Base-by-base conservation (phyloP, 2,113 vertebrate species). In the Heterotilapia buettikoferi region DNA sequence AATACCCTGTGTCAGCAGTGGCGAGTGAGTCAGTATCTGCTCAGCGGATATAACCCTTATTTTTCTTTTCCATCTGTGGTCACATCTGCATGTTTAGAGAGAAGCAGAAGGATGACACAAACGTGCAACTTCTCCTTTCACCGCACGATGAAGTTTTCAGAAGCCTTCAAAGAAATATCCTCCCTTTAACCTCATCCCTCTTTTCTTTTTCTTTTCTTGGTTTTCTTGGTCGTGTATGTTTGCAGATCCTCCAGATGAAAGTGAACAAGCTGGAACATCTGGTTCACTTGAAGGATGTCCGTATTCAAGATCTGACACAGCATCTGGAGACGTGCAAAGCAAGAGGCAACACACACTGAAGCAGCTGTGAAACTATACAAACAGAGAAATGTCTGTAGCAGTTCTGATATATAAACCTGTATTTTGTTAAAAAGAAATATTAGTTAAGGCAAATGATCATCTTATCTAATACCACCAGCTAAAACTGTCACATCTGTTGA, bases 201-300 rank as follows among this genome's bases (percentile, higher is more conserved):
- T 57, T 73, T 47, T 66, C 18, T 66, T 38, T 66, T 38, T 66
- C 31, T 66, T 66, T 87, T 45, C 50, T n/a, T 82, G 54, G 7
- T 66, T 66, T 87, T 45, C 40, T n/a, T 82, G 47, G 10, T 54
- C 56, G 24, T 68, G 52, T 61, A 52, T 78, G 73, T 52, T 43
- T 84, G 59, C 81, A 97, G 97, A 95, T 97, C 90, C 76, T 97
- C 85, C 96, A 97, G 88, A 95, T 96, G 89, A 97, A 98, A 84
- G 96, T 97, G 54, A 92, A 68, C 89, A 92, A 92, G 84, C 91
- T 97, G 68, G 97, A 97, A 88, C 95, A 94, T 36, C 96, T 97
- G 57, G 87, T 97, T 21, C 90, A 95, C 83, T 94, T 97, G 84
- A 97, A 97, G 92, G 97, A 97, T 86, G 94, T 92, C 86, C 90